A percentile compares a stretch with the other conserved stretches of the same genome.
These are phyloP conservation scores for Limonius californicus DNA, from an alignment of 1,140 invertebrate species.

Conservation along the genomic window DNA sequence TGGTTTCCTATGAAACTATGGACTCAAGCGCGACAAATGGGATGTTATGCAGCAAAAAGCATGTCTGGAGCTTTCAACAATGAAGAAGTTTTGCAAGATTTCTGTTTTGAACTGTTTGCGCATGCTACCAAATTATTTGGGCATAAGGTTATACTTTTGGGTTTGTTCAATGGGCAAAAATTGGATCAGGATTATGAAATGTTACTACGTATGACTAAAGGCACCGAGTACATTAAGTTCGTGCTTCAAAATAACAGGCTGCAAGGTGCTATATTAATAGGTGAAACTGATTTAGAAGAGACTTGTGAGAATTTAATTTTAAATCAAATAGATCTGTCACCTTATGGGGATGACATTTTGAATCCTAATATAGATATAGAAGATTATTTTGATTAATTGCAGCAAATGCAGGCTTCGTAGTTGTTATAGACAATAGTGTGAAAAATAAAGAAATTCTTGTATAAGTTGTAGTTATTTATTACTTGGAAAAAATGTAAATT, in stretches of 20 bases:
- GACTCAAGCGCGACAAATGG: conserved; percentile 98
- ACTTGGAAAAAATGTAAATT: too few relatives aligned
- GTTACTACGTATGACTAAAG: conserved; percentile 78
- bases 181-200: conserved; percentile 82
- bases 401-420: too few relatives aligned
- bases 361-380: conserved; percentile 96
- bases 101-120: conserved; percentile 96
- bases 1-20: conserved; percentile 98
- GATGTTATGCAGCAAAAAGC: conserved; percentile 84
- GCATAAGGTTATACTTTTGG: conserved; percentile 89
- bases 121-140: conserved; percentile 96
- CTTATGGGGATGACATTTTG: conserved; percentile 87
- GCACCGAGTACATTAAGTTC: conserved; percentile 87
- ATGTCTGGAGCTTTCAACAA: conserved; percentile 68
- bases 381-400: conserved; percentile 97
- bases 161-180: conserved; percentile 91
- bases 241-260: conserved; percentile 81
- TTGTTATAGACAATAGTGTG: too few relatives aligned
- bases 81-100: conserved; percentile 67
- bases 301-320: conserved; percentile 98
- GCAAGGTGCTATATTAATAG: conserved; percentile 92
- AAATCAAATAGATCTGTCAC: conserved; percentile 86
- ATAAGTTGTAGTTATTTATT: too few relatives aligned
- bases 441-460: too few relatives aligned
- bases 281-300: conserved; percentile 96